A percentile compares a stretch with the other conserved stretches of the same genome.
Conservation (phyloP, 2,113 vertebrate species). For the Malurus elegans region DNA sequence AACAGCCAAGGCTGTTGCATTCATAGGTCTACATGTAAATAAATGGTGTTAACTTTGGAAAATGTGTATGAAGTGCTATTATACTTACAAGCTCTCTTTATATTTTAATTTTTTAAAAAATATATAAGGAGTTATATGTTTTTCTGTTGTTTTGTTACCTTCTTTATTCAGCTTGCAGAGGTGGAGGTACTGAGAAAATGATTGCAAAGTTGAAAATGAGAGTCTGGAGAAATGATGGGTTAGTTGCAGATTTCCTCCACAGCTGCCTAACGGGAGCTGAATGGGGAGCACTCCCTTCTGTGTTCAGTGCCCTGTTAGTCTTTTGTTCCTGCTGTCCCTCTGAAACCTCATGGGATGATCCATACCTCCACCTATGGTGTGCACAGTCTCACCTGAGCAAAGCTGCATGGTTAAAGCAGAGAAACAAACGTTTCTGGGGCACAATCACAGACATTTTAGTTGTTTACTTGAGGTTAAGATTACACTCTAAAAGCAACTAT, state of each 20-base stretch:
- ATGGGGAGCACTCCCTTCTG: not conserved
- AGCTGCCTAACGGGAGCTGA: not conserved
- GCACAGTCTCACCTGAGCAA: not conserved
- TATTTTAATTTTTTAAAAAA: not conserved
- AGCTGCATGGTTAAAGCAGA: not conserved
- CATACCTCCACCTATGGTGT: rapidly evolving
- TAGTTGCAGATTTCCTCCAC: not conserved
- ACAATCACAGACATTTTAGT: not conserved
- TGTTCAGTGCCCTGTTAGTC: no score
- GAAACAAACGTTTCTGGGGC: not conserved
- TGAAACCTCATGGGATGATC: not conserved
- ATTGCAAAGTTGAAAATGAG: not conserved
- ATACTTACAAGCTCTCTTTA: not conserved
- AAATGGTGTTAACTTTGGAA: not conserved
- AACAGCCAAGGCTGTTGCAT: not conserved
- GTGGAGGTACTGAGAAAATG: not conserved
- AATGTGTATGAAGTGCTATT: not conserved
- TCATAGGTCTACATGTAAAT: not conserved
- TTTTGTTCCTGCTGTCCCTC: not conserved
- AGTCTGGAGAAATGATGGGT: not conserved
- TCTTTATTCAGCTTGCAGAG: not conserved
- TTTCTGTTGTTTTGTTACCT: not conserved
- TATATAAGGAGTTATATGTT: rapidly evolving
- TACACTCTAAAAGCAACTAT: not conserved
- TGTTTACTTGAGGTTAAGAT: not conserved